phyloP scores from a whole-genome alignment of 2,888 invertebrate species.

The Phyllotreta striolata region DNA sequence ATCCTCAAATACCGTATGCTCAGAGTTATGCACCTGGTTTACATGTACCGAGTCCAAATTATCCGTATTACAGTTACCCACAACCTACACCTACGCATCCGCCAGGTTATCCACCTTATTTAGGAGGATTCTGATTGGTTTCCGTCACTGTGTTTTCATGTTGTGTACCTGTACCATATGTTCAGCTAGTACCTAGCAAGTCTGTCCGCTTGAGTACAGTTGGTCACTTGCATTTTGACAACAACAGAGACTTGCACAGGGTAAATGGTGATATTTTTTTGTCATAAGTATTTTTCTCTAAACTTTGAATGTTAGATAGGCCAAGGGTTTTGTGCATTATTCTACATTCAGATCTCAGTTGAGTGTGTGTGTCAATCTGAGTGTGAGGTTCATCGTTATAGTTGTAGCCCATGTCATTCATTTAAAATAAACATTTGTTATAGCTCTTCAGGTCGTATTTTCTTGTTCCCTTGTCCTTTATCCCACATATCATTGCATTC shows the following conservation, averaged over 20 bases:
- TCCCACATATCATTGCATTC: conserved; percentile 57
- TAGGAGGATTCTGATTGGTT: conserved; percentile 63
- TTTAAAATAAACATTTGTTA: conserved; percentile 61
- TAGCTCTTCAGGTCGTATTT: conserved; percentile 58
- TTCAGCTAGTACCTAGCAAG: conserved; percentile 64
- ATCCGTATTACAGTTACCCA: conserved; percentile 67
- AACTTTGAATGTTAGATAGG: conserved; percentile 64
- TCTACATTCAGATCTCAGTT: conserved; percentile 60
- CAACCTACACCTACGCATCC: conserved; percentile 60
- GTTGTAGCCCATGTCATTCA: conserved; percentile 60
- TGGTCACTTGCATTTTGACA: conserved; percentile 63
- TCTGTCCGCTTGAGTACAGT: conserved; percentile 62
- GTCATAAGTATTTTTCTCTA: conserved; percentile 64
- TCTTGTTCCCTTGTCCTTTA: conserved; percentile 50
- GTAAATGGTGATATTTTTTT: conserved; percentile 65
- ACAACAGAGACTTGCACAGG: conserved; percentile 64
- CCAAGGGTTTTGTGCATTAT: conserved; percentile 63
- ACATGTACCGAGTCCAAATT: conserved; percentile 75
- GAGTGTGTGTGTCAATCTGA: conserved; percentile 56
- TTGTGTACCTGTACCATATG: conserved; percentile 64
- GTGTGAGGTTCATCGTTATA: conserved; percentile 56
- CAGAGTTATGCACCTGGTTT: conserved; percentile 65
- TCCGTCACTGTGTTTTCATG: conserved; percentile 63
- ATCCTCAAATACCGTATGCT: conserved; percentile 57
- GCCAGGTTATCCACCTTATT: conserved; percentile 60